phyloP scores from a whole-genome alignment of 2,888 invertebrate species.

The Syrphus vitripennis region DNA sequence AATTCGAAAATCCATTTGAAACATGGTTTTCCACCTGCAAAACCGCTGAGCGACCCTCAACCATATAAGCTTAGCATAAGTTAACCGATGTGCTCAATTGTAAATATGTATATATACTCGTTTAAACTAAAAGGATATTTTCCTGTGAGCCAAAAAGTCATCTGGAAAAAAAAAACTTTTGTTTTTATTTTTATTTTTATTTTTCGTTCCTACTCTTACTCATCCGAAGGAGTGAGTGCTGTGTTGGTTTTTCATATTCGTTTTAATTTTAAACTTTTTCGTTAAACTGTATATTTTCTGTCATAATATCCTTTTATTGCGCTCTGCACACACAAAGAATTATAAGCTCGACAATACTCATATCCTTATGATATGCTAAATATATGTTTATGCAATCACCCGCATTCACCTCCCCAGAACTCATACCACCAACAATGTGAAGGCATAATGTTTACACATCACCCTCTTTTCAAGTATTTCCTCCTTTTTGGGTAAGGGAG shows the following conservation, averaged over 20 bases:
- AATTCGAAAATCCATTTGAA: conserved; percentile 5
- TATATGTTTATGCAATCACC: conserved; percentile 20
- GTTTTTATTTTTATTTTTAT: neutral
- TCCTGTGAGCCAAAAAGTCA: conserved; percentile 12
- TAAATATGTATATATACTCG: neutral
- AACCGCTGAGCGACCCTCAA: neutral
- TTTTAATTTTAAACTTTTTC: conserved; percentile 66
- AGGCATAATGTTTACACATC: neutral
- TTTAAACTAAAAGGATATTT: neutral
- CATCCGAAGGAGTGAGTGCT: neutral
- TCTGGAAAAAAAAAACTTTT: neutral
- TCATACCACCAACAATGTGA: neutral
- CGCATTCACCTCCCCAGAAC: neutral
- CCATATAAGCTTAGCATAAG: conserved; percentile 6
- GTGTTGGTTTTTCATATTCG: conserved; percentile 44
- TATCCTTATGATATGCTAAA: conserved; percentile 51
- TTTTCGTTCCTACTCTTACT: neutral
- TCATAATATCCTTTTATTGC: conserved; percentile 60
- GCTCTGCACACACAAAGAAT: conserved; percentile 27
- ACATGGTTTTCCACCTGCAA: conserved; percentile 13
- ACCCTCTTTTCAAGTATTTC: conserved; percentile 2
- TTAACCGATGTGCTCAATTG: neutral
- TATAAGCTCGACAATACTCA: conserved; percentile 15
- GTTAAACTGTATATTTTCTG: conserved; percentile 62
- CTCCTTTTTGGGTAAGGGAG: neutral